These are phyloP conservation scores for Siphamia tubifer DNA, from an alignment of 2,113 vertebrate genomes.

Conservation along the genomic window DNA sequence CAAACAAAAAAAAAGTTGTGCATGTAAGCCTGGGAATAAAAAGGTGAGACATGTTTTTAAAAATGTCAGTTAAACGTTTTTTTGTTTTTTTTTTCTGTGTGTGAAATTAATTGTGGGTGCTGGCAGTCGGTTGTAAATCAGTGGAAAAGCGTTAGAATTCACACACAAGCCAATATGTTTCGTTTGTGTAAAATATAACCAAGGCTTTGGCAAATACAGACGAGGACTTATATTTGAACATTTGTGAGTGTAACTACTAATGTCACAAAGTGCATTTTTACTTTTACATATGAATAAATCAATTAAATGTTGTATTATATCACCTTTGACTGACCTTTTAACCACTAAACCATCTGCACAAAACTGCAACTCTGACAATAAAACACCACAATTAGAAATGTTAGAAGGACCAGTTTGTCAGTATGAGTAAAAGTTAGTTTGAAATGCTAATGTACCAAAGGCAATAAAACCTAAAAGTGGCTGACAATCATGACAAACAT, in stretches of 20 bases:
- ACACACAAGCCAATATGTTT: background rate
- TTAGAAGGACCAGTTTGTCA: too few relatives aligned
- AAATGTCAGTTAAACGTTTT: background rate
- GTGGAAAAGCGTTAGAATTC: slow-evolving; percentile 15
- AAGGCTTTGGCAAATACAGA: background rate
- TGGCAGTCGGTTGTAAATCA: background rate
- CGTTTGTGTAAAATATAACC: background rate
- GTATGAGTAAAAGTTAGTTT: too few relatives aligned
- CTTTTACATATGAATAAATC: background rate
- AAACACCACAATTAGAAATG: too few relatives aligned
- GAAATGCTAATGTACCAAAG: background rate
- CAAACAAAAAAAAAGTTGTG: background rate
- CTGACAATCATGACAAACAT: background rate
- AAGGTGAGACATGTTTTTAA: slow-evolving; percentile 7
- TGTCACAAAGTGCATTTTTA: too few relatives aligned
- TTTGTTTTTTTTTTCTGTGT: too few relatives aligned
- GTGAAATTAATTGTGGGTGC: background rate
- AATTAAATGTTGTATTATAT: too few relatives aligned
- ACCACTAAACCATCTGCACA: too few relatives aligned
- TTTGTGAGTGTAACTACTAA: background rate
- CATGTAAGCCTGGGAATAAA: background rate
- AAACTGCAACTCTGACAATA: too few relatives aligned
- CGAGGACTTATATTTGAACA: background rate
- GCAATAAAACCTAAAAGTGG: too few relatives aligned
- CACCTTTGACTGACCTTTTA: too few relatives aligned